Conservation (phyloP, 2,797 vertebrate species). For the Platalea minor region DNA sequence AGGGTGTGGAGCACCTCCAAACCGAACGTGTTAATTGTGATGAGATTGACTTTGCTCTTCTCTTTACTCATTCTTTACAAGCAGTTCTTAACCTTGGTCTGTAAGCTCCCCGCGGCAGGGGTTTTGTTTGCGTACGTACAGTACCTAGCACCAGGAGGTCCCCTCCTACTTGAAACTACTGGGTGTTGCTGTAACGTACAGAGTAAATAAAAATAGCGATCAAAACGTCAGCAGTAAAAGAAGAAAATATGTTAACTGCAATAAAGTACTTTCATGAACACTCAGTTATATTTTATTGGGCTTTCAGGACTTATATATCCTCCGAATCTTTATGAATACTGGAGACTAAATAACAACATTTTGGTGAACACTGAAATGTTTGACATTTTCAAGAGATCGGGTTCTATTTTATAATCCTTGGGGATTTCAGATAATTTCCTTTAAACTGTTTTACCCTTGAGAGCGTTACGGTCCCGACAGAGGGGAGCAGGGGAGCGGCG, state of each 20-base stretch:
- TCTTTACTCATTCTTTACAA: background rate
- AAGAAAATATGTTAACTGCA: background rate
- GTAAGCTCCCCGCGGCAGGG: background rate
- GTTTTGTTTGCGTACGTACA: accelerated
- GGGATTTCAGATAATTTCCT: background rate
- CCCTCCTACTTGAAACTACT: background rate
- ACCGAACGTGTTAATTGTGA: accelerated
- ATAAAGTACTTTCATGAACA: background rate
- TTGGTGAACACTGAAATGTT: background rate
- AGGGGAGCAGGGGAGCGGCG: accelerated
- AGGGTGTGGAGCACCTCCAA: background rate
- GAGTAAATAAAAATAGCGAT: background rate
- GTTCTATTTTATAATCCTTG: background rate
- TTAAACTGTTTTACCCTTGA: background rate
- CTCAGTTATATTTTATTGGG: background rate
- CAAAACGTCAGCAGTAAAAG: background rate
- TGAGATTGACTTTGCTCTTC: background rate
- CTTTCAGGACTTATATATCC: background rate
- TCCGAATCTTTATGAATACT: background rate
- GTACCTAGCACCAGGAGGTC: background rate
- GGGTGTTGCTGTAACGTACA: background rate
- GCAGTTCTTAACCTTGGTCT: accelerated
- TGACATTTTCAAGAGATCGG: background rate
- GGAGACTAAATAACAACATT: background rate
- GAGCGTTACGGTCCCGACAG: background rate